A percentile compares a stretch with the other conserved stretches of the same genome.
phyloP scores from a whole-genome alignment of 1,140 invertebrate species.

The Drosophila biarmipes region DNA sequence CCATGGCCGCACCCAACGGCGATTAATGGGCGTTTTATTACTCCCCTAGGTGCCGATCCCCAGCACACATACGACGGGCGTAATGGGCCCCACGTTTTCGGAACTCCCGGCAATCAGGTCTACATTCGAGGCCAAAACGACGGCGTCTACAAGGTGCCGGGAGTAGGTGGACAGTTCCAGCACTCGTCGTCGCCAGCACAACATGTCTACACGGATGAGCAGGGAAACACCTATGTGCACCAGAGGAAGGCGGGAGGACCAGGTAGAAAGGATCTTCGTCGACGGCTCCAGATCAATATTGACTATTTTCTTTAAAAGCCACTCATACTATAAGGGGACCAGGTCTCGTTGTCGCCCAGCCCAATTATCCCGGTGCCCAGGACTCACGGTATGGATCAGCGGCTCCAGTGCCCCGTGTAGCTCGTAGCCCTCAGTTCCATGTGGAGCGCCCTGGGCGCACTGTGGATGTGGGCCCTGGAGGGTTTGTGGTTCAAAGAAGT shows the following conservation, averaged over 20 bases:
- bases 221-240: constrained; percentile 46
- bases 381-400: background rate
- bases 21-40: constrained; percentile 3
- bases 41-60: constrained; percentile 18
- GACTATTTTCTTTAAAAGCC: background rate
- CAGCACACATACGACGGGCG: constrained; percentile 48
- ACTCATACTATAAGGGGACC: constrained; percentile 36
- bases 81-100: constrained; percentile 46
- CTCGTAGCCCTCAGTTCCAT: constrained; percentile 17
- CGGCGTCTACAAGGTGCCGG: constrained; percentile 37
- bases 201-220: constrained; percentile 46
- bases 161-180: constrained; percentile 48
- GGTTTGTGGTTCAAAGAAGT: constrained; percentile 11
- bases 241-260: background rate
- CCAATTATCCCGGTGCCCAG: background rate
- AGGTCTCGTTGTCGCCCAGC: constrained; percentile 2
- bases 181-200: constrained; percentile 14
- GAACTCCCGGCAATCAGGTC: constrained; percentile 42
- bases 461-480: constrained; percentile 11
- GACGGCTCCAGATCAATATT: background rate
- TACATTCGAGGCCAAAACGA: constrained; percentile 58
- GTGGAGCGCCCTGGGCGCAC: constrained; percentile 23
- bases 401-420: background rate
- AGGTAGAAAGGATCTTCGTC: background rate
- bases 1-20: background rate